These are phyloP conservation scores for Mylabris sibirica DNA, from an alignment of 2,888 invertebrate species.

Conservation along the genomic window DNA sequence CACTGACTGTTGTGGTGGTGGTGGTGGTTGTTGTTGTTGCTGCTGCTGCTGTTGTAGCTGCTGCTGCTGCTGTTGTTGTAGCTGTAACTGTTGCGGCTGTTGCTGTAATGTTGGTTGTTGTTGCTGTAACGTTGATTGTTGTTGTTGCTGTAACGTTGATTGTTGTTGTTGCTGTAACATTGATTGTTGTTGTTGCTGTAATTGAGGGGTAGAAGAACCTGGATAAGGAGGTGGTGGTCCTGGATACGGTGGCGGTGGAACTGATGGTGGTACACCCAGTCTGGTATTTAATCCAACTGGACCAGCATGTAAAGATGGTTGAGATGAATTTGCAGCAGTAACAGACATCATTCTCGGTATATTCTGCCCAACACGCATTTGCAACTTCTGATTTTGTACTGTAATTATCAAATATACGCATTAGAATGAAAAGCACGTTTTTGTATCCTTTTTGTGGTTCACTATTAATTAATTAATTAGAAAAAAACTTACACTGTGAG, in stretches of 20 bases:
- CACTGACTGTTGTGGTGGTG: slow-evolving; percentile 27
- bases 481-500: slow-evolving; percentile 51
- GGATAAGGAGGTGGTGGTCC: slow-evolving; percentile 77
- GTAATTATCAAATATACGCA: slow-evolving; percentile 21
- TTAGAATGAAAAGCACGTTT: too few species aligned
- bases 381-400: slow-evolving; percentile 60
- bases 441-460: too few species aligned
- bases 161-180: background rate
- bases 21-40: slow-evolving; percentile 18
- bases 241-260: slow-evolving; percentile 76
- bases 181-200: slow-evolving; percentile 41
- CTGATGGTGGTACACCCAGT: slow-evolving; percentile 60
- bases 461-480: too few species aligned
- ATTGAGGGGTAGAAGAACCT: slow-evolving; percentile 61
- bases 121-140: slow-evolving; percentile 11
- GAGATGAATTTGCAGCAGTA: slow-evolving; percentile 28
- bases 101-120: slow-evolving; percentile 13
- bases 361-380: slow-evolving; percentile 55
- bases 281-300: slow-evolving; percentile 58
- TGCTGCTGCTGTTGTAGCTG: too few species aligned
- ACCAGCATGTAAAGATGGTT: slow-evolving; percentile 40
- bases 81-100: slow-evolving; percentile 25
- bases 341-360: slow-evolving; percentile 48
- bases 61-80: background rate
- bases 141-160: slow-evolving; percentile 12